Base-by-base conservation (phyloP, 2,797 vertebrate species). In the Cygnus olor region DNA sequence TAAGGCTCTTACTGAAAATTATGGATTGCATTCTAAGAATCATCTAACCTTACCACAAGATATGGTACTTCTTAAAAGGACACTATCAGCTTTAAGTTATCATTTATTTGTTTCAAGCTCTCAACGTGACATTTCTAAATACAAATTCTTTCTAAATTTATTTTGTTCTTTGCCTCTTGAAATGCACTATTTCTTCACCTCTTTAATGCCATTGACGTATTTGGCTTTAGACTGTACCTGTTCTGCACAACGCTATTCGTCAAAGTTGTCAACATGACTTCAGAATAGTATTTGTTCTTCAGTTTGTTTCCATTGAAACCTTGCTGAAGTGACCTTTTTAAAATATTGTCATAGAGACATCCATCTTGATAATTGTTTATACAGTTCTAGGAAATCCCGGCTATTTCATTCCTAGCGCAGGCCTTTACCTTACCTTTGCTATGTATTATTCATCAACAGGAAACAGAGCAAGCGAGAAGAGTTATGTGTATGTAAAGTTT, bases 21-120 rank as follows among this genome's bases (percentile, higher is more conserved):
- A 80, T 14, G 53, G 69, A 81, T 94, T 74, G 47, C 90, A 58
- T 96, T 92, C 32, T 45, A 86, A 51, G 90, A 94, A 77, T 42
- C 47, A 85, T 85, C 28, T 65, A 68, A 60, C 54, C 90, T 94
- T 49, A 69, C 74, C 51, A 88, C 28, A 90, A 66, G 66, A 79
- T 91, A 64, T 40, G 42, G 7, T 66, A 18, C 57, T 80, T 34
- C 78, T 64, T 85, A 81, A 93, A 96, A 87, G 73, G 56, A 36
- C n/a, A 34, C 30, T 72, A 7, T 61, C 44, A 73, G 61, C 12
- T 76, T 77, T 28, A 78, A 58, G 20, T 64, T 53, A 71, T 27
- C 8, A 24, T n/a, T 34, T 42, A 34, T 82, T 82, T n/a, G 15
- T 64, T 90, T 80, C 83, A 71, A 65, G 71, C 5, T 86, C 30